Evolutionary conservation across 1,140 invertebrate species (phyloP).

Genomic region (Papilio machaon): DNA sequence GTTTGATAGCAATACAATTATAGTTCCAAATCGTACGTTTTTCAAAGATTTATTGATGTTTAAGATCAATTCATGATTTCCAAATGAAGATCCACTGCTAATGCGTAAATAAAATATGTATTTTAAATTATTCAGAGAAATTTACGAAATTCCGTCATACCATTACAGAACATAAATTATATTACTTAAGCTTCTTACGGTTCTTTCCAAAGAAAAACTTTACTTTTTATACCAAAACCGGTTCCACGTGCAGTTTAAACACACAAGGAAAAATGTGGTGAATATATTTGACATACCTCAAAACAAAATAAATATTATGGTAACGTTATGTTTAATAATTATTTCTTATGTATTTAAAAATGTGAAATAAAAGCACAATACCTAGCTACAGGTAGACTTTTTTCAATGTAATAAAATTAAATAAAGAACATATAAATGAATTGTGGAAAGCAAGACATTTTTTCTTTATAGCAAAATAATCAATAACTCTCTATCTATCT

Average conservation of each 20-base stretch:
- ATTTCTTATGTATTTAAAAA: background rate
- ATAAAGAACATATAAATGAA: background rate
- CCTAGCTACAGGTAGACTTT: background rate
- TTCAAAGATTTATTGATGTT: background rate
- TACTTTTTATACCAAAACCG: background rate
- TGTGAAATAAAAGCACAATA: background rate
- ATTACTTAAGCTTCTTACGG: slow-evolving; percentile 7
- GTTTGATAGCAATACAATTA: background rate
- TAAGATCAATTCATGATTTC: background rate
- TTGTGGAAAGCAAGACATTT: background rate
- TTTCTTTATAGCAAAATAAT: background rate
- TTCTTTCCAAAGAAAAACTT: background rate
- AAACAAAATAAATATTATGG: background rate
- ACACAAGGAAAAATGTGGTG: background rate
- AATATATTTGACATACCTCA: background rate
- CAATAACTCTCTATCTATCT: background rate
- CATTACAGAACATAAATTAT: background rate
- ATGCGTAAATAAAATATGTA: background rate
- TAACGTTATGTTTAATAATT: background rate
- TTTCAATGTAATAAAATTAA: background rate
- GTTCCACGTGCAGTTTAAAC: slow-evolving; percentile 1
- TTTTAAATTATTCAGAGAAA: background rate
- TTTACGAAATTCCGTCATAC: background rate
- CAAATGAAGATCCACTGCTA: background rate
- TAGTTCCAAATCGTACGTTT: background rate